These are phyloP conservation scores for Galerucella pusilla DNA, from an alignment of 2,888 invertebrate species.

Conservation along the genomic window DNA sequence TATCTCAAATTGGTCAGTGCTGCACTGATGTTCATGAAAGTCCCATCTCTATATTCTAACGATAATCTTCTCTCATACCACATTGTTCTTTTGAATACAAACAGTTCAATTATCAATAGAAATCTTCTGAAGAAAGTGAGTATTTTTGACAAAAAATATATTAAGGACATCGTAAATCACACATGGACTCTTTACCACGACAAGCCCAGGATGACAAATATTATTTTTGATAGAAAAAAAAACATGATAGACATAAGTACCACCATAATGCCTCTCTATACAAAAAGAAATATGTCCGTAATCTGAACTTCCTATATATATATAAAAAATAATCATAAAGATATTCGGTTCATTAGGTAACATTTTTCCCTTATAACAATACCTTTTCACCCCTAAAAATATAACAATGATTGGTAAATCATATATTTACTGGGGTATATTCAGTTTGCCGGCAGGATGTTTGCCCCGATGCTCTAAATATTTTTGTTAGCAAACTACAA, in stretches of 20 bases:
- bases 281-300: conserved; percentile 26
- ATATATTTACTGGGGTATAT: conserved; percentile 49
- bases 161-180: not conserved
- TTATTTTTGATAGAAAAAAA: conserved; percentile 14
- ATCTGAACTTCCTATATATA: conserved; percentile 36
- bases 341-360: conserved; percentile 46
- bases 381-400: conserved; percentile 49
- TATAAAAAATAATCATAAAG: conserved; percentile 41
- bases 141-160: not conserved
- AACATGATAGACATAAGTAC: conserved; percentile 19
- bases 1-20: too few species aligned
- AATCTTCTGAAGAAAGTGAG: not conserved
- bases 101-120: too few species aligned
- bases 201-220: conserved; percentile 23
- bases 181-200: conserved; percentile 3
- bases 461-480: conserved; percentile 58
- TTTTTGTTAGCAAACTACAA: conserved; percentile 55
- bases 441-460: conserved; percentile 57
- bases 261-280: conserved; percentile 15
- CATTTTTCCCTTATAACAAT: conserved; percentile 36
- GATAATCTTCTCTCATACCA: too few species aligned
- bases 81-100: too few species aligned
- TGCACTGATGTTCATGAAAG: too few species aligned
- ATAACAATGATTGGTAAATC: conserved; percentile 49
- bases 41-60: too few species aligned